Conservation (phyloP, 2,113 vertebrate species). For the Ctenodactylus gundi region DNA sequence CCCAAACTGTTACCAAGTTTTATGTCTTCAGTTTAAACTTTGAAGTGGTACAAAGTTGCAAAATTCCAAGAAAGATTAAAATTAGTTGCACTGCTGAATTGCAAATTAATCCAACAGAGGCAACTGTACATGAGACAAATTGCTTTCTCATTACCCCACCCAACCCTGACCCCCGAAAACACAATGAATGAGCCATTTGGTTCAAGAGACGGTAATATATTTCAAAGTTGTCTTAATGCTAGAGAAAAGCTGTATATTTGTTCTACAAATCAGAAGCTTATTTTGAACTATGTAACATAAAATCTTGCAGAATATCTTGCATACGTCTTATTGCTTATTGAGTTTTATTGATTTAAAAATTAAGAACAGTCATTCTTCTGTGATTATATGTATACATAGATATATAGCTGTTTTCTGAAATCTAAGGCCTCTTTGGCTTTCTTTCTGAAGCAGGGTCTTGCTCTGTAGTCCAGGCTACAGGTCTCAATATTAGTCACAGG, state of each 20-base stretch:
- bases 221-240: not conserved
- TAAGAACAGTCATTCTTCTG: not conserved
- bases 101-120: slow-evolving; percentile 36
- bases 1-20: not conserved
- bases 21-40: slow-evolving; percentile 25
- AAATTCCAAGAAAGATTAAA: slow-evolving; percentile 54
- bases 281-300: not conserved
- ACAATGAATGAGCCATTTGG: not conserved
- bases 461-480: no score
- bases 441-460: no score
- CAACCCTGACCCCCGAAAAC: not conserved
- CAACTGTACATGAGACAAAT: not conserved
- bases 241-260: not conserved
- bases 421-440: no score
- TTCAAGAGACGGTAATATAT: not conserved
- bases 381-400: no score
- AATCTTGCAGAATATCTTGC: not conserved
- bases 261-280: slow-evolving; percentile 5
- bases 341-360: not conserved
- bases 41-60: slow-evolving; percentile 28
- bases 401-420: no score
- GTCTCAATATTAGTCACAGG: no score
- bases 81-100: not conserved
- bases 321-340: not conserved
- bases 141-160: not conserved